Conservation (phyloP, 2,888 invertebrate species). For the Clostera curtula region DNA sequence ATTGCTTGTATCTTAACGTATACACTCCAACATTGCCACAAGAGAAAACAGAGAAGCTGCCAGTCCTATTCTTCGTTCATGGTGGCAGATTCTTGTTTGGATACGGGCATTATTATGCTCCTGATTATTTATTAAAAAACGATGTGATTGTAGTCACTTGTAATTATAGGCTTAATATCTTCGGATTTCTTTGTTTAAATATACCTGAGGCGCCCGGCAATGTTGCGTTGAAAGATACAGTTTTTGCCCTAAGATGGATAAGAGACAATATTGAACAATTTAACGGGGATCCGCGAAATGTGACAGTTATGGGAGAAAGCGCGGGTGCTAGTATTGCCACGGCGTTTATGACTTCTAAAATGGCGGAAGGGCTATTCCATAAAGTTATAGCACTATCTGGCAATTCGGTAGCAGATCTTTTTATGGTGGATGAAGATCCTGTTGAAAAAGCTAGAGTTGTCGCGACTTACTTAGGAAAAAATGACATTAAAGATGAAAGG, state of each 20-base stretch:
- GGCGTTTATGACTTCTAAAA: slow-evolving; percentile 40
- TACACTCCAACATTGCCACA: slow-evolving; percentile 74
- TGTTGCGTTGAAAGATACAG: slow-evolving; percentile 50
- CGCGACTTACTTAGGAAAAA: slow-evolving; percentile 35
- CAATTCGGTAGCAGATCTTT: slow-evolving; percentile 42
- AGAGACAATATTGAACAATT: slow-evolving; percentile 45
- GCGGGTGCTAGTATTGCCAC: slow-evolving; percentile 42
- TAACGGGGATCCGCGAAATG: slow-evolving; percentile 46
- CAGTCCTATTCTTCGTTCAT: slow-evolving; percentile 74
- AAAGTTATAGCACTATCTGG: slow-evolving; percentile 55
- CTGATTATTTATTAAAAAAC: slow-evolving; percentile 49
- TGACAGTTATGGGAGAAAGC: slow-evolving; percentile 56
- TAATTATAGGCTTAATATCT: slow-evolving; percentile 50
- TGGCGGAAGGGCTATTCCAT: slow-evolving; percentile 41
- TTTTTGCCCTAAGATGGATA: slow-evolving; percentile 56
- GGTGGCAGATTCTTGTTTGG: slow-evolving; percentile 74
- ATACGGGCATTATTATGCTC: slow-evolving; percentile 62
- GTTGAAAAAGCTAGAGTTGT: slow-evolving; percentile 38
- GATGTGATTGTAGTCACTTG: slow-evolving; percentile 54
- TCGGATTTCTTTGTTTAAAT: slow-evolving; percentile 54
- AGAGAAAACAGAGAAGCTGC: slow-evolving; percentile 43
- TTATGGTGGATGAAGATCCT: slow-evolving; percentile 40
- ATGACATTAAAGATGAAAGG: slow-evolving; percentile 25
- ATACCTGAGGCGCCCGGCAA: slow-evolving; percentile 57
- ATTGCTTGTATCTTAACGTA: slow-evolving; percentile 81